phyloP scores from a whole-genome alignment of 2,888 invertebrate genomes.

The Poecilus cupreus region DNA sequence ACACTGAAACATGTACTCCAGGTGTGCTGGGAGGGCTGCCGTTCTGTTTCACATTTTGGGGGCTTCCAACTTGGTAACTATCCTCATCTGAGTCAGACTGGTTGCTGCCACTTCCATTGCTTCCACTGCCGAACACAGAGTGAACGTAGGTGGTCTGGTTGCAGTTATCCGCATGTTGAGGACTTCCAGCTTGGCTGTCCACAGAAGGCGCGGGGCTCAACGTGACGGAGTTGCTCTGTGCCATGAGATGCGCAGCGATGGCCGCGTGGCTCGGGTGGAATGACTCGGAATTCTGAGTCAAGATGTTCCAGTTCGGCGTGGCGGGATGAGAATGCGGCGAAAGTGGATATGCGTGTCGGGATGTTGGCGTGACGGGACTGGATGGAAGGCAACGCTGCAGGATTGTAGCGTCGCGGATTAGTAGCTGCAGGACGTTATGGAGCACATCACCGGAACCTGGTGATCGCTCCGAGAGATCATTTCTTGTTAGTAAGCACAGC shows the following conservation, averaged over 20 bases:
- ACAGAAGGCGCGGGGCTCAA: constrained; percentile 93
- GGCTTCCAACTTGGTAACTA: constrained; percentile 70
- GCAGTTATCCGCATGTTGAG: constrained; percentile 81
- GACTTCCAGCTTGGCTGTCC: constrained; percentile 90
- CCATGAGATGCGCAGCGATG: constrained; percentile 83
- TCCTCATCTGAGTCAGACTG: constrained; percentile 91
- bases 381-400: constrained; percentile 87
- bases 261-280: constrained; percentile 76
- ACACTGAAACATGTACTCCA: constrained; percentile 72
- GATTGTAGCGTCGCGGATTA: constrained; percentile 87
- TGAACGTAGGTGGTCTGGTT: constrained; percentile 69
- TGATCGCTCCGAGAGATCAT: constrained; percentile 92
- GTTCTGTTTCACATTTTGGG: constrained; percentile 65
- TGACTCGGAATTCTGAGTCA: constrained; percentile 71
- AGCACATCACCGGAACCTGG: constrained; percentile 95
- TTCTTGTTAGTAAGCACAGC: constrained; percentile 90
- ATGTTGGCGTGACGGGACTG: constrained; percentile 88
- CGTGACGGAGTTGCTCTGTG: constrained; percentile 89
- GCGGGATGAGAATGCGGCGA: constrained; percentile 89
- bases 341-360: constrained; percentile 83
- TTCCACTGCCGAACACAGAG: constrained; percentile 72
- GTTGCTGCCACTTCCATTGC: constrained; percentile 78
- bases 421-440: constrained; percentile 93
- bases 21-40: constrained; percentile 76
- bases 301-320: constrained; percentile 70